Percentiles rank a stretch among this genome's conserved stretches.
Conservation (phyloP, 2,113 vertebrate genomes). For the Microcebus ravelobensis region DNA sequence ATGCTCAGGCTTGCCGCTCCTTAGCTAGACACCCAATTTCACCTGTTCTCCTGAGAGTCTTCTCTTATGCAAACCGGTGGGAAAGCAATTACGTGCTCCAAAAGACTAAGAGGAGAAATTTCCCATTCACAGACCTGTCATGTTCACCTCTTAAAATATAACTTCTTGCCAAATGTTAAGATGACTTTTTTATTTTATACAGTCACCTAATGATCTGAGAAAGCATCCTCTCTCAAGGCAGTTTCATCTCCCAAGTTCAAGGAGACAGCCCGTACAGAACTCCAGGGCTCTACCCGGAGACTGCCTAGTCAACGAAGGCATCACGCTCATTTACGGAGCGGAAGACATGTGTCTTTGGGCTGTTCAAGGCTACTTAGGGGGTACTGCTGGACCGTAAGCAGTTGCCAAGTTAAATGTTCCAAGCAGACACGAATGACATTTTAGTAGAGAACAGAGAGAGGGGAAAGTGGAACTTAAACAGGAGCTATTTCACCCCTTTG, state of each 20-base stretch:
- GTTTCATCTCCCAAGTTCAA: neutral
- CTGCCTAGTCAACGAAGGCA: neutral
- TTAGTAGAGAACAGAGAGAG: neutral
- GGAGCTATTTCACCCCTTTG: neutral
- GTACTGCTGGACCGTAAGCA: neutral
- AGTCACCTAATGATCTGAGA: neutral
- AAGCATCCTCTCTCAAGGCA: neutral
- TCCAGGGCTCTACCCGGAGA: neutral
- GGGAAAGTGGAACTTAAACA: neutral
- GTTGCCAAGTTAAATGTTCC: neutral
- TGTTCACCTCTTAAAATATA: constrained; percentile 64
- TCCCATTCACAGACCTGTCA: constrained; percentile 54
- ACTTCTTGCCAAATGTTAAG: constrained; percentile 59
- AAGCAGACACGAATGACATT: neutral
- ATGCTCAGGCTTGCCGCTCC: neutral
- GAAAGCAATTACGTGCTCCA: constrained; percentile 70
- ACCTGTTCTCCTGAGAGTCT: constrained; percentile 46
- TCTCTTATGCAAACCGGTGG: constrained; percentile 68
- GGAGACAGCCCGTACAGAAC: no score
- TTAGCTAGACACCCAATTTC: constrained; percentile 41
- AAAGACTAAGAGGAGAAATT: constrained; percentile 73
- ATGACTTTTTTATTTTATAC: constrained; percentile 38
- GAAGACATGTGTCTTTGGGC: neutral
- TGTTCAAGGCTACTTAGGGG: neutral
- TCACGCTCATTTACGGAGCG: neutral